Evolutionary conservation across 1,140 invertebrate species (phyloP), one percentile per base, ranked within the genome.

Genomic region (Whitmania pigra): DNA sequence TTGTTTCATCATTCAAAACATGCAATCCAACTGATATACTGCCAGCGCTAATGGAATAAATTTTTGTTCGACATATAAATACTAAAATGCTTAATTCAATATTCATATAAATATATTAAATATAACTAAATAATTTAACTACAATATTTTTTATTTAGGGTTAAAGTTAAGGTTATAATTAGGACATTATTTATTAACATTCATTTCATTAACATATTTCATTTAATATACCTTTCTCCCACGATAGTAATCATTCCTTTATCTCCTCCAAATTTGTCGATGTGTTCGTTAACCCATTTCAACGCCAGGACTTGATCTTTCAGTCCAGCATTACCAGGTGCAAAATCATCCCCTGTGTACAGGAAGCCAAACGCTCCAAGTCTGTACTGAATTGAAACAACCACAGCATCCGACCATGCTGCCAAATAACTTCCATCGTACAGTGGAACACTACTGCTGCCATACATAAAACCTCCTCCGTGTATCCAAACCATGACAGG

Each of bases 361-460:
- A 97, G 85, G 81, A 94, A 97, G 18, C 94, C 93, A 18, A 96
- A 85, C 3, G 81, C 73, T 25, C 91, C 90, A 17, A 93, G 87
- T 72, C 93, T 86, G 80, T 96, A 96, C 79, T 95, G 93, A 87
- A 95, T 91, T 17, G 91, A 89, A 11, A 94, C 92, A 71, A 95
- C 84, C 60, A 97, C 90, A n/a, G 96, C 86, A 77, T 94, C 89
- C 22, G 71, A 71, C 40, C 74, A 73, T 27, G 90, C 88, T 0
- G 91, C 91, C 40, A 43, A 43, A 43, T 43, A 43, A 43, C 40
- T 43, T 43, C 40, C 40, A 43, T 43, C 40, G 13, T 43, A 43
- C 40, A 43, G 13, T 13, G 40, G 40, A 43, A 43, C 40, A 13
- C 40, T 43, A 43, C 40, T 43, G 40, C 40, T 43, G 5, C 40